phyloP scores from a whole-genome alignment of 1,140 invertebrate genomes.

The Leucophenga varia region DNA sequence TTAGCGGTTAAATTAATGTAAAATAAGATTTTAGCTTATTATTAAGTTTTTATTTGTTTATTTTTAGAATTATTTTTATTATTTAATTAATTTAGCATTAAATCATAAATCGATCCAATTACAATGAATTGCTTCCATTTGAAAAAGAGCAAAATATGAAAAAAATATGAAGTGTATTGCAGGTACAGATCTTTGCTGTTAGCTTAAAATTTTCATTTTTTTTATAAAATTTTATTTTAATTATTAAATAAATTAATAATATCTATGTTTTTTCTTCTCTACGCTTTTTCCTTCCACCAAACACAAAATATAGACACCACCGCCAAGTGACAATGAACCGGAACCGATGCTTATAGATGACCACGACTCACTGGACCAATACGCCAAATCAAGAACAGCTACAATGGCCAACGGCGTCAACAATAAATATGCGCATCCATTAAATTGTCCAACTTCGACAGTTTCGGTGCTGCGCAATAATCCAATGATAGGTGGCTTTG shows the following conservation, averaged over 20 bases:
- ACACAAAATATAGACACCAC: conserved; percentile 12
- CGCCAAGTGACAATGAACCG: background rate
- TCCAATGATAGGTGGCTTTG: conserved; percentile 41
- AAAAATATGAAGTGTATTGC: too few relatives aligned
- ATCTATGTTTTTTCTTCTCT: background rate
- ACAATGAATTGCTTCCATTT: background rate
- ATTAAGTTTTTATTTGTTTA: too few relatives aligned
- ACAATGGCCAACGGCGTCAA: background rate
- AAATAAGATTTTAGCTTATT: too few relatives aligned
- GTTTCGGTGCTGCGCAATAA: conserved; percentile 39
- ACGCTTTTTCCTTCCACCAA: background rate
- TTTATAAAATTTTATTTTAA: background rate
- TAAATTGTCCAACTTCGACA: conserved; percentile 35
- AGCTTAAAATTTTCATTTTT: background rate
- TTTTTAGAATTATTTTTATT: too few relatives aligned
- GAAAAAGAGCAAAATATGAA: background rate
- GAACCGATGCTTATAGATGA: conserved; percentile 33
- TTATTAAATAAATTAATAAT: background rate
- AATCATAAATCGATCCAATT: conserved; percentile 22
- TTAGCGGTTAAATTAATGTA: too few relatives aligned
- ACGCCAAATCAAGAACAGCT: too few relatives aligned
- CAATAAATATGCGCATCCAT: conserved; percentile 21
- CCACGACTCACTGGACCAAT: conserved; percentile 29
- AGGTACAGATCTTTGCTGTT: too few relatives aligned
- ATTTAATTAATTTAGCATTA: conserved; percentile 11